Conservation (phyloP, 1,140 invertebrate species). For the Apis cerana region DNA sequence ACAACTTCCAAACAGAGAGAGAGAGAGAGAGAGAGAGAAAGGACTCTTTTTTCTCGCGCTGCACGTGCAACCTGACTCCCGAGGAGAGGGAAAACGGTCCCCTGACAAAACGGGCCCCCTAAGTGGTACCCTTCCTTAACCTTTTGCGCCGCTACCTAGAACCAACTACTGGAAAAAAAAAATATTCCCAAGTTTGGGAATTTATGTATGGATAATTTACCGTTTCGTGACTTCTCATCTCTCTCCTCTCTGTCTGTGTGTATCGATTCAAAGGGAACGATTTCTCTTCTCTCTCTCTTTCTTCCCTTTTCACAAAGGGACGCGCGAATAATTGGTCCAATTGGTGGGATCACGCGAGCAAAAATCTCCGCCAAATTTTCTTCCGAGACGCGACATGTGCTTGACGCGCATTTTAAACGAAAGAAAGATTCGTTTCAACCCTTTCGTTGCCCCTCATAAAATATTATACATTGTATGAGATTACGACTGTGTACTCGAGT, state of each 20-base stretch:
- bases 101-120: conserved; percentile 66
- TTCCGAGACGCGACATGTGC: too few relatives aligned
- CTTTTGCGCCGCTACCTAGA: conserved; percentile 37
- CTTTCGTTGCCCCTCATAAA: too few relatives aligned
- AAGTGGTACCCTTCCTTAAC: conserved; percentile 47
- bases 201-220: neutral
- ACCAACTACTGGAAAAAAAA: conserved; percentile 3
- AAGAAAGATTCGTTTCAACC: neutral
- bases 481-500: too few relatives aligned
- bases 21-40: too few relatives aligned
- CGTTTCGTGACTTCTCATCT: conserved; percentile 15
- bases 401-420: neutral
- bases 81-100: conserved; percentile 46
- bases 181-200: conserved; percentile 1
- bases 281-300: neutral
- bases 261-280: conserved; percentile 19
- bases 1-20: too few relatives aligned
- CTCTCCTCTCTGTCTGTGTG: neutral
- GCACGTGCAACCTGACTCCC: too few relatives aligned
- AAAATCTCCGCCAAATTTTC: too few relatives aligned
- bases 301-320: too few relatives aligned
- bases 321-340: neutral
- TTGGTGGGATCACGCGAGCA: neutral
- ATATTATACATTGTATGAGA: too few relatives aligned
- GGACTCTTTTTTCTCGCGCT: too few relatives aligned